Evolutionary conservation across 2,888 invertebrate species (phyloP), one percentile per base, ranked within the genome.

Genomic region (Clitarchus hookeri): DNA sequence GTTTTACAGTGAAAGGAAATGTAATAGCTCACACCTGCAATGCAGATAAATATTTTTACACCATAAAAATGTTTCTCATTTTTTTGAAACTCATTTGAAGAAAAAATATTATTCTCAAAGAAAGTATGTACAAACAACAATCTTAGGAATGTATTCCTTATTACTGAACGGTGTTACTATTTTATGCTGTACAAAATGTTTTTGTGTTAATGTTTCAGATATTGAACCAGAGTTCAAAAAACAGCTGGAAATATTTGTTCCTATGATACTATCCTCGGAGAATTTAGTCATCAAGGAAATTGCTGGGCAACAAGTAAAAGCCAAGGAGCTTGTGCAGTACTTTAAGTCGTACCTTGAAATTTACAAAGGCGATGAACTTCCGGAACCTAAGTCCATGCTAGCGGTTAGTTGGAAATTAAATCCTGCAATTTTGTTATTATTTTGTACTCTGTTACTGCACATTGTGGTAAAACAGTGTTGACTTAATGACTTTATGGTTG

Each of bases 361-460:
- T 89, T 99, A 99, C 93, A 97, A 97, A 92, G 98, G 99, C 48
- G 98, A 99, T 91, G 98, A 99, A 91, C 93, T 99, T 90, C 99
- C 99, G 0, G 99, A 99, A 92, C 99, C 99, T 3, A 99, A 99
- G 93, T 98, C 98, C 89, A 99, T 99, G 98, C 94, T 99, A 88
- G 97, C 98, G 93, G 98, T 98, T 90, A 93, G 95, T 94, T 65
- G 65, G 16, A 11, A n/a, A 9, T 65, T 65, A 23, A 23, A 65
- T 48, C 48, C 48, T 48, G 2, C 36, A 53, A 8, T 53, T 53
- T 53, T 53, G 12, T 53, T 8, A 53, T 2, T 19, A 36, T 36
- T 36, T 36, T 36, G 36, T 36, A 36, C 36, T 36, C 36, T 44
- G 12, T 25, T 85, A 26, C 85, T 85, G 36, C 36, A 36, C 4